Evolutionary conservation across 2,888 invertebrate genomes (phyloP).

Genomic region (Chouioia cunea): DNA sequence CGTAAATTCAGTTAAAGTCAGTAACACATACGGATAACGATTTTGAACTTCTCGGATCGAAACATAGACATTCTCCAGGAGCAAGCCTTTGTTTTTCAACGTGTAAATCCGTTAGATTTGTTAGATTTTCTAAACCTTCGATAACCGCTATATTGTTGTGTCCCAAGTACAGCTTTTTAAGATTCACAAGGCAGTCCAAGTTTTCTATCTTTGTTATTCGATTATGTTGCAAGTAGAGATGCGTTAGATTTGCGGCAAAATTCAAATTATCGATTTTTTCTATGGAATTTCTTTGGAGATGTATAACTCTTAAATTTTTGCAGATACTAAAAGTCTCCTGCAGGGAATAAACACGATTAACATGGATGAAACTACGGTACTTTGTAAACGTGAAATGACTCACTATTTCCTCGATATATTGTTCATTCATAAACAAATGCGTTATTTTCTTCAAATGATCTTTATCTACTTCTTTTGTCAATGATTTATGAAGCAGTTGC

Average conservation of each 20-base stretch:
- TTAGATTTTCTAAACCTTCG: conserved; percentile 76
- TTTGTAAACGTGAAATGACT: conserved; percentile 57
- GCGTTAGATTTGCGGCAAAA: conserved; percentile 75
- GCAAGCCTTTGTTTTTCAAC: conserved; percentile 76
- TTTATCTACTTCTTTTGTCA: conserved; percentile 56
- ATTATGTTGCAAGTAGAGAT: conserved; percentile 83
- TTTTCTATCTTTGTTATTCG: conserved; percentile 80
- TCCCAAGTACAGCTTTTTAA: conserved; percentile 84
- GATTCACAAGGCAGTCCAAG: conserved; percentile 73
- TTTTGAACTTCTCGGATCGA: conserved; percentile 75
- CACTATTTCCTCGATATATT: conserved; percentile 73
- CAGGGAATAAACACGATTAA: conserved; percentile 41
- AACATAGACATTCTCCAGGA: conserved; percentile 73
- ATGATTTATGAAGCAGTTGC: conserved; percentile 56
- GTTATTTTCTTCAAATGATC: conserved; percentile 61
- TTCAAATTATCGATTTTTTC: conserved; percentile 80
- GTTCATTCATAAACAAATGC: conserved; percentile 74
- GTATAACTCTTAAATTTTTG: conserved; percentile 74
- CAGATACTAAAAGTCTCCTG: conserved; percentile 65
- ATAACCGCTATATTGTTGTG: conserved; percentile 78
- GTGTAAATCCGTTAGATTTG: conserved; percentile 76
- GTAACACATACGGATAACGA: conserved; percentile 71
- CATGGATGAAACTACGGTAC: background rate
- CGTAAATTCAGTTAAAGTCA: conserved; percentile 8
- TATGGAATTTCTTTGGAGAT: conserved; percentile 86